Percentiles rank a stretch among this genome's conserved stretches.
These are phyloP conservation scores for Lasioglossum calceatum DNA, from an alignment of 2,888 invertebrate species.

Conservation along the genomic window DNA sequence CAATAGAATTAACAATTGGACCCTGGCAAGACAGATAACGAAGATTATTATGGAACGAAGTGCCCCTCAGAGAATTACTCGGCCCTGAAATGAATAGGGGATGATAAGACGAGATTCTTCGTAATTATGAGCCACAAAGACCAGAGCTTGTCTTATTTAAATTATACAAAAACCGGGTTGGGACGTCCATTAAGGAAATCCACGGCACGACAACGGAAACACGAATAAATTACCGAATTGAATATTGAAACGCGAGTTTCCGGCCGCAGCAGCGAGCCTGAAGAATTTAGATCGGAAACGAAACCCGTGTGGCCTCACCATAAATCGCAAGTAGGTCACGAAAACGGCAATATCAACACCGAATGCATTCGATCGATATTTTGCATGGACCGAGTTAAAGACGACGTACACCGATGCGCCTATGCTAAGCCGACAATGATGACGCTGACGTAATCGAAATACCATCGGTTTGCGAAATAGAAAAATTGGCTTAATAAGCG, in stretches of 20 bases:
- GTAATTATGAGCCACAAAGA: not conserved
- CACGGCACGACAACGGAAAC: slow-evolving; percentile 1
- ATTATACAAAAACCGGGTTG: not conserved
- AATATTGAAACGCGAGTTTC: not conserved
- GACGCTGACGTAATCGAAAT: slow-evolving; percentile 16
- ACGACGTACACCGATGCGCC: not conserved
- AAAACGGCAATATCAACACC: not conserved
- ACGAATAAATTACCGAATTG: not conserved
- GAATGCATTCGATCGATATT: not conserved
- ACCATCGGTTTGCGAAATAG: slow-evolving; percentile 17
- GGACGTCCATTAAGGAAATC: slow-evolving; percentile 13
- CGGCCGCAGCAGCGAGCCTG: not conserved
- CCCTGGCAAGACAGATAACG: not conserved
- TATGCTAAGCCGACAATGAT: slow-evolving; percentile 4
- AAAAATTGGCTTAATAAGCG: slow-evolving; percentile 30
- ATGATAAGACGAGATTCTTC: slow-evolving; percentile 11
- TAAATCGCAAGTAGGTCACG: not conserved
- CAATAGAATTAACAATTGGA: slow-evolving; percentile 16
- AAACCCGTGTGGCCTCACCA: not conserved
- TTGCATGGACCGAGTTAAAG: not conserved
- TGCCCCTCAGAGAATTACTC: slow-evolving; percentile 13
- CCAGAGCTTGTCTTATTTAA: not conserved
- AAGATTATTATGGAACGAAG: not conserved
- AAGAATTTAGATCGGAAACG: slow-evolving; percentile 13
- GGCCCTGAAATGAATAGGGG: not conserved